Conservation (phyloP, 2,888 invertebrate genomes). For the Chrysomela aeneicollis region DNA sequence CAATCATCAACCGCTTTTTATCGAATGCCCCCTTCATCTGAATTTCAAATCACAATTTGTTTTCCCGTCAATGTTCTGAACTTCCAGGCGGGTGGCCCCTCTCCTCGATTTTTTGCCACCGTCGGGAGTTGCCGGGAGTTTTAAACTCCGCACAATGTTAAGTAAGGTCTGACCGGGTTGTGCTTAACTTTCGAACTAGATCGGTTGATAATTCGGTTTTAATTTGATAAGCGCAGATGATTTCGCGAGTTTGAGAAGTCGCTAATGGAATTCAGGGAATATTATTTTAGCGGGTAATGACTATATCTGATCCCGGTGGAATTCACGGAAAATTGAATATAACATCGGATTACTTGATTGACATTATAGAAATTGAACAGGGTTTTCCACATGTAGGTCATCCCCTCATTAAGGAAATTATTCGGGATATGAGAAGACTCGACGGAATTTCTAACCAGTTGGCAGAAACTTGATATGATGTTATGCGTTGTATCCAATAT, state of each 20-base stretch:
- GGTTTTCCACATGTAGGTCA: no score
- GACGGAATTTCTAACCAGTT: no score
- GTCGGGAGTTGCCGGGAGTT: slow-evolving; percentile 6
- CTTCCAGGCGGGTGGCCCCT: slow-evolving; percentile 12
- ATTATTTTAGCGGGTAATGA: slow-evolving; percentile 1
- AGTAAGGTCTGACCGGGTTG: slow-evolving; percentile 6
- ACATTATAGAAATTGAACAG: no score
- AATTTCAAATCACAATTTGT: slow-evolving; percentile 25
- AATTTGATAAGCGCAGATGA: slow-evolving; percentile 11
- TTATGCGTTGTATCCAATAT: no score
- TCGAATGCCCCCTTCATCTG: neutral
- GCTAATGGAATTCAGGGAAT: slow-evolving; percentile 2
- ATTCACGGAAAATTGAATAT: no score
- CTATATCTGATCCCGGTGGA: neutral
- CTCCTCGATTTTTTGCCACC: neutral
- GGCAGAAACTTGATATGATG: no score
- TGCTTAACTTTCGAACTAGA: slow-evolving; percentile 12
- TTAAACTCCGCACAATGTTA: slow-evolving; percentile 4
- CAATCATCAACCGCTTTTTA: slow-evolving; percentile 15
- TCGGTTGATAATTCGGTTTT: slow-evolving; percentile 21
- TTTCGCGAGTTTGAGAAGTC: neutral
- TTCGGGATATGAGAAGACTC: no score
- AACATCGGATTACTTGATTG: no score
- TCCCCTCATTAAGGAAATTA: no score
- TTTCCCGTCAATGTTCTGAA: slow-evolving; percentile 23